Evolutionary conservation across 2,797 vertebrate genomes (phyloP).

Genomic region (Coccyzus lansbergi): DNA sequence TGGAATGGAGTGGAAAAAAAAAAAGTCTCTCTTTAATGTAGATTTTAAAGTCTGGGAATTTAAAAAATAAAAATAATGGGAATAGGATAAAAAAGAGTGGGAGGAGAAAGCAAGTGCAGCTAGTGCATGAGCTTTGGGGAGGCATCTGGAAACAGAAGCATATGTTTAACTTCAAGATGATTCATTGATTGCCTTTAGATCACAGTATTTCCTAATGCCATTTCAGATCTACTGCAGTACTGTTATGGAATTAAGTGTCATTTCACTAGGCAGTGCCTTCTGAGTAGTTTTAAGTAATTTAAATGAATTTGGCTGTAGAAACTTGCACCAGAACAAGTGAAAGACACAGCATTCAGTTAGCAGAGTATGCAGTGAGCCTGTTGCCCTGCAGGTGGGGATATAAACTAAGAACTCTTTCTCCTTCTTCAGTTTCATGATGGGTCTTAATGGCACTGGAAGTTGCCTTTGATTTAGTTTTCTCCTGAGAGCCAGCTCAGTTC

Average conservation of each 20-base stretch:
- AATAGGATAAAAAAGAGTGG: not conserved
- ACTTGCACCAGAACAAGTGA: not conserved
- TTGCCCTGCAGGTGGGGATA: constrained; percentile 30
- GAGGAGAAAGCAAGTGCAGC: not conserved
- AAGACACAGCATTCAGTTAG: not conserved
- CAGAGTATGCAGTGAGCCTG: not conserved
- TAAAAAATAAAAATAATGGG: not conserved
- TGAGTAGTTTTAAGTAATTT: not conserved
- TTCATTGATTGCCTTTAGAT: not conserved
- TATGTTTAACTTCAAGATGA: constrained; percentile 10
- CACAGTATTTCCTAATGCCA: not conserved
- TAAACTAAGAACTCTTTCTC: constrained; percentile 13
- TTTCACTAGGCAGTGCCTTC: not conserved
- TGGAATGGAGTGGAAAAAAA: not conserved
- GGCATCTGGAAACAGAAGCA: not conserved
- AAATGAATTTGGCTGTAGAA: not conserved
- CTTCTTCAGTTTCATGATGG: not conserved
- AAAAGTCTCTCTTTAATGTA: not conserved
- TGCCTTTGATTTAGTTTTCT: constrained; percentile 25
- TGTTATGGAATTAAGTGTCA: not conserved
- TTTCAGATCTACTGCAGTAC: not conserved
- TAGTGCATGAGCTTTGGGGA: not conserved
- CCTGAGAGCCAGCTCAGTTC: not conserved
- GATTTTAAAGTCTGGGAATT: not conserved
- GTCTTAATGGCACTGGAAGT: not conserved